phyloP scores from a whole-genome alignment of 2,113 vertebrate genomes.

The Fulica atra region DNA sequence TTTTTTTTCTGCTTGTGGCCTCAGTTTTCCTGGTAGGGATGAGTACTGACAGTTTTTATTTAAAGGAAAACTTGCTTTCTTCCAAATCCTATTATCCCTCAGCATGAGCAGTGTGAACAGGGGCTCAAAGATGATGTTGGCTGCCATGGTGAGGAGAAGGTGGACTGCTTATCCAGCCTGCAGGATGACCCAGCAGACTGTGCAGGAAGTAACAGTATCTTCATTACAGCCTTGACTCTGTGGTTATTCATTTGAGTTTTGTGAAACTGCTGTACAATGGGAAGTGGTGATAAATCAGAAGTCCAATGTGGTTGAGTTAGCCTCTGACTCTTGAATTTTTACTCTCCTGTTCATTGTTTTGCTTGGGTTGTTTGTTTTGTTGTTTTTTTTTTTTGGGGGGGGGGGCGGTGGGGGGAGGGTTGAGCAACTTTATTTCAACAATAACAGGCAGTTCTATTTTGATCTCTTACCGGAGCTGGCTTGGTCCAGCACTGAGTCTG shows the following conservation, averaged over 20 bases:
- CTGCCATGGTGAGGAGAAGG: not conserved
- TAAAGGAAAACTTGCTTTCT: not conserved
- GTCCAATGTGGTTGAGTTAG: not conserved
- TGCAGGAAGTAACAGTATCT: not conserved
- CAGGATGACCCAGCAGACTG: not conserved
- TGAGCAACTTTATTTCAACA: not conserved
- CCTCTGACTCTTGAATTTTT: not conserved
- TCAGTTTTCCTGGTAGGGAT: not conserved
- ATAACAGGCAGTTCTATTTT: not conserved
- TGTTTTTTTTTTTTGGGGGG: no score
- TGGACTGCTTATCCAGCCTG: not conserved
- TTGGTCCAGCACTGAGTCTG: not conserved
- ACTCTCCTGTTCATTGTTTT: not conserved
- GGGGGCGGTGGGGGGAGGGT: no score
- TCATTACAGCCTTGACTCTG: not conserved
- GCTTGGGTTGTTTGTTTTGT: no score
- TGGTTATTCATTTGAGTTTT: not conserved
- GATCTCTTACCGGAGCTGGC: not conserved
- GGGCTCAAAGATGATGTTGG: rapidly evolving
- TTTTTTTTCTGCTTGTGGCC: not conserved
- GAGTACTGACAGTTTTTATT: not conserved
- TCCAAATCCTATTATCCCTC: not conserved
- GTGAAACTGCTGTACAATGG: not conserved
- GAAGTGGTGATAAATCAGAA: not conserved
- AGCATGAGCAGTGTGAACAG: not conserved